phyloP scores from a whole-genome alignment of 2,888 invertebrate genomes.

The Metopia argyrocephala region DNA sequence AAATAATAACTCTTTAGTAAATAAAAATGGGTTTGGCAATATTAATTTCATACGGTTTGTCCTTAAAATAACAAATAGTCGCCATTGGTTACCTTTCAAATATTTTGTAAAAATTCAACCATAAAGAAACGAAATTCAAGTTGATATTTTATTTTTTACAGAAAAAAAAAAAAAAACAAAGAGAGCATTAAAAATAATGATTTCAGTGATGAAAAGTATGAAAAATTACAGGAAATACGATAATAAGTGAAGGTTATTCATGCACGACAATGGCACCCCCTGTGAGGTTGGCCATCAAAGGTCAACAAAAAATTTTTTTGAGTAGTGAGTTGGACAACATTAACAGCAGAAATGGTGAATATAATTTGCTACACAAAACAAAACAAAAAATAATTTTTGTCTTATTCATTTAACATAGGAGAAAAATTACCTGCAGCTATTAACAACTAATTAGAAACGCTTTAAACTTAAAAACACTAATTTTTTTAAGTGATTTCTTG shows the following conservation, averaged over 20 bases:
- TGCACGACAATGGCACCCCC: slow-evolving; percentile 48
- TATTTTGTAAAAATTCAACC: not conserved
- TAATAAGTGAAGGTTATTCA: slow-evolving; percentile 49
- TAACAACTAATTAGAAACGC: too few relatives aligned
- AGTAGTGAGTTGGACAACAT: too few relatives aligned
- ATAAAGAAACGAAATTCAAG: not conserved
- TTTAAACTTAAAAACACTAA: too few relatives aligned
- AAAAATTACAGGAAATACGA: slow-evolving; percentile 53
- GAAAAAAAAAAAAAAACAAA: not conserved
- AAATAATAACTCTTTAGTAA: not conserved
- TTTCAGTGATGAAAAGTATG: slow-evolving; percentile 45
- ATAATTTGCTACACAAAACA: too few relatives aligned
- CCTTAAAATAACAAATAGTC: not conserved
- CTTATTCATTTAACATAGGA: too few relatives aligned
- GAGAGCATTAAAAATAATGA: not conserved
- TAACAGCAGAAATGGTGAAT: too few relatives aligned
- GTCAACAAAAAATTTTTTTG: slow-evolving; percentile 2
- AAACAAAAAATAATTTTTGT: too few relatives aligned
- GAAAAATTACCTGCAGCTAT: too few relatives aligned
- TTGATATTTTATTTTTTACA: slow-evolving; percentile 7
- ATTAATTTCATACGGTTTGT: not conserved
- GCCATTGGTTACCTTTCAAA: not conserved
- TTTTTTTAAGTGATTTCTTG: too few relatives aligned
- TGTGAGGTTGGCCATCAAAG: slow-evolving; percentile 46
- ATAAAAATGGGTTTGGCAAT: not conserved